Conservation (phyloP, 2,797 vertebrate species). For the Alectoris magna region DNA sequence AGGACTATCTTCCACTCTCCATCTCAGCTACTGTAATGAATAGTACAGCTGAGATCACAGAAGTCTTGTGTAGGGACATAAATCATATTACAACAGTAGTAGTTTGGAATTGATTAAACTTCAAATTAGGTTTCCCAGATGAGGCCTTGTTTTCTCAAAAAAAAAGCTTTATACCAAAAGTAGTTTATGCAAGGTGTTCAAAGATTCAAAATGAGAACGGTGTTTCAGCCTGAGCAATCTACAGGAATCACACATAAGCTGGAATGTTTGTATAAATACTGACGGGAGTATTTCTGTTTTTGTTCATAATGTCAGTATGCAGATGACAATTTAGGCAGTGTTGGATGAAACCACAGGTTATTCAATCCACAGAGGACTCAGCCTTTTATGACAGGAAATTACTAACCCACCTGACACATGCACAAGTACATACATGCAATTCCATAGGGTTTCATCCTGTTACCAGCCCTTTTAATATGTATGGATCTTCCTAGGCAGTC, state of each 20-base stretch:
- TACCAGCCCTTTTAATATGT: background rate
- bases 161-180: background rate
- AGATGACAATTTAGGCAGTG: background rate
- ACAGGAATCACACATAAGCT: background rate
- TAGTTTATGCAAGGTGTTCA: background rate
- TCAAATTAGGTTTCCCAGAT: background rate
- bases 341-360: background rate
- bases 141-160: background rate
- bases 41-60: background rate
- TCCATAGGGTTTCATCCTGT: background rate
- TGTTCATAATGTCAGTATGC: background rate
- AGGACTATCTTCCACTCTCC: background rate
- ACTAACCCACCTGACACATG: background rate
- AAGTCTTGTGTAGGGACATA: background rate
- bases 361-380: background rate
- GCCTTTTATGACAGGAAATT: background rate
- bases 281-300: background rate
- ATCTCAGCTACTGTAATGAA: background rate
- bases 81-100: background rate
- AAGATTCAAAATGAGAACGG: background rate
- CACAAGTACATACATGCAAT: background rate
- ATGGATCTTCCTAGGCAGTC: background rate
- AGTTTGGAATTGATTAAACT: background rate
- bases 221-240: background rate
- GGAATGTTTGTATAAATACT: background rate